Evolutionary conservation across 2,888 invertebrate species (phyloP).

Genomic region (Apamea epomidion): DNA sequence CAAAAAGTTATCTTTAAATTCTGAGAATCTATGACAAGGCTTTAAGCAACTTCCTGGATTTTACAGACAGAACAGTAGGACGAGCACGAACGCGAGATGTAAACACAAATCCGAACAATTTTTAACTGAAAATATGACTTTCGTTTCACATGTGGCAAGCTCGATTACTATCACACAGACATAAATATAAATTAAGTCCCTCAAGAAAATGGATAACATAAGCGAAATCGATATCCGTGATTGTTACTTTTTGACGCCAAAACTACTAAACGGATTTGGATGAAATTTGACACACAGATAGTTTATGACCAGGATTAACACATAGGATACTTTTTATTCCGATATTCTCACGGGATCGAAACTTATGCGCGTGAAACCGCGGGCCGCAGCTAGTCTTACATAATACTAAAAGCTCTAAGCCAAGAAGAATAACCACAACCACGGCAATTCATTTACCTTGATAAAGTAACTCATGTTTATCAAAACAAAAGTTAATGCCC

Average conservation of each 20-base stretch:
- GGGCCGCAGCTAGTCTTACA: no score
- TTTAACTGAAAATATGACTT: background rate
- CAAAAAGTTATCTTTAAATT: background rate
- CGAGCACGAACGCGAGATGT: background rate
- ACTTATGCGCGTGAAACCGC: no score
- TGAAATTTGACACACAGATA: no score
- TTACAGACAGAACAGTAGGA: background rate
- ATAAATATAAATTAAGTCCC: no score
- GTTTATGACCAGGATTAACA: no score
- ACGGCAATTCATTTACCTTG: conserved; percentile 30
- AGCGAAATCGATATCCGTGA: no score
- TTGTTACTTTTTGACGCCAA: no score
- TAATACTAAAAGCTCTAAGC: conserved; percentile 6
- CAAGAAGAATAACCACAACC: background rate
- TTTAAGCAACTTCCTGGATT: background rate
- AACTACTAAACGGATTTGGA: no score
- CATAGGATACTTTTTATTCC: no score
- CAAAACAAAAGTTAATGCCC: conserved; percentile 25
- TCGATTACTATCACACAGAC: no score
- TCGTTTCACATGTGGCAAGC: background rate
- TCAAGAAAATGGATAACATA: background rate
- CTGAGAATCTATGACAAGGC: background rate
- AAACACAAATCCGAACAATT: background rate
- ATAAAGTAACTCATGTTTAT: conserved; percentile 13
- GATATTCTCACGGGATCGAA: no score